Conservation (phyloP, 2,113 vertebrate species). For the Oncorhynchus nerka region DNA sequence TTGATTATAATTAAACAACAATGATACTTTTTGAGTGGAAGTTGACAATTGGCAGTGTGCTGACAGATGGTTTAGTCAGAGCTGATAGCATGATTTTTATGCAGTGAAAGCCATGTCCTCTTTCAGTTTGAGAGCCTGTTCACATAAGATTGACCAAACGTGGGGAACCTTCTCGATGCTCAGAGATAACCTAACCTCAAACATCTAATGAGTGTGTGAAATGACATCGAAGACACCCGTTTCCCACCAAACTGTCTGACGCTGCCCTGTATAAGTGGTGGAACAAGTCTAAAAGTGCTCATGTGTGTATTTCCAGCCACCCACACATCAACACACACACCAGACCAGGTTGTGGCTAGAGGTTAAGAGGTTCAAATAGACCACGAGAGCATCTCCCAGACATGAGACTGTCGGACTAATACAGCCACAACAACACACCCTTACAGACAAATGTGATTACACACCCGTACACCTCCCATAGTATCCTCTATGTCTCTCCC, state of each 20-base stretch:
- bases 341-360: neutral
- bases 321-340: neutral
- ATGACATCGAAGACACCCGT: neutral
- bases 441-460: neutral
- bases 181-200: neutral
- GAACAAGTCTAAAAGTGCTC: conserved; percentile 1
- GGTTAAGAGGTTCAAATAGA: neutral
- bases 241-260: neutral
- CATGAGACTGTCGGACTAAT: neutral
- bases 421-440: neutral
- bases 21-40: neutral
- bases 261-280: neutral
- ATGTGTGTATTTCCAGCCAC: neutral
- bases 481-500: neutral
- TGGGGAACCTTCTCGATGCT: neutral
- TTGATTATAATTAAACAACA: neutral
- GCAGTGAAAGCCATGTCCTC: neutral
- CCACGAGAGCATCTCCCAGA: neutral
- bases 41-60: neutral
- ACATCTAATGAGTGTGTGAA: neutral
- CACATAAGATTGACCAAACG: neutral
- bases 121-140: neutral
- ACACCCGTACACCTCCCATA: neutral
- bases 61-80: neutral
- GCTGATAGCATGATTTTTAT: neutral